phyloP scores from a whole-genome alignment of 2,888 invertebrate species.

The Lamellibrachia columna region DNA sequence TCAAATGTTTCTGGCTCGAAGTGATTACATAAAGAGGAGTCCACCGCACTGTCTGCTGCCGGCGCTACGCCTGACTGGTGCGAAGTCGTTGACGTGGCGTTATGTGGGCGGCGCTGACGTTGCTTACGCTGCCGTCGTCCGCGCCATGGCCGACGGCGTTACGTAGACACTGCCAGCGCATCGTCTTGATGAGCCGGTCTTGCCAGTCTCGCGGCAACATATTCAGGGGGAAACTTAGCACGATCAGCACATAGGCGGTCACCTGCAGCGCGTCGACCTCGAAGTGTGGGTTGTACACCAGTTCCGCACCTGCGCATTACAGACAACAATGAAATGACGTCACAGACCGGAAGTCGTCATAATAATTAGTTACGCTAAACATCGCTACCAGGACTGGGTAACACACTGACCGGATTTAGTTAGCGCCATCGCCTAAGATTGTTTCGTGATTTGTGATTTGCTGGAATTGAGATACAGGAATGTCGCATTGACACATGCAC shows the following conservation, averaged over 20 bases:
- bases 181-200: neutral
- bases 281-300: neutral
- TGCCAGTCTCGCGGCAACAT: constrained; percentile 4
- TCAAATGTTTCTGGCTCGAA: no score
- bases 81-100: neutral
- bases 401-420: no score
- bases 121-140: neutral
- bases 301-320: neutral
- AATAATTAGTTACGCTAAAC: no score
- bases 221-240: neutral
- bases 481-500: no score
- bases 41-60: neutral
- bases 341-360: neutral
- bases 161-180: neutral
- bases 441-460: no score
- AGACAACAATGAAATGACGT: neutral
- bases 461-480: no score
- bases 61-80: neutral
- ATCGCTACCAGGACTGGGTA: no score
- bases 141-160: neutral
- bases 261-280: neutral
- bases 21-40: no score
- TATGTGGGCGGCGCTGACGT: neutral
- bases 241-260: neutral
- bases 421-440: no score